phyloP scores from a whole-genome alignment of 2,888 invertebrate genomes.

The Leucophenga montana region DNA sequence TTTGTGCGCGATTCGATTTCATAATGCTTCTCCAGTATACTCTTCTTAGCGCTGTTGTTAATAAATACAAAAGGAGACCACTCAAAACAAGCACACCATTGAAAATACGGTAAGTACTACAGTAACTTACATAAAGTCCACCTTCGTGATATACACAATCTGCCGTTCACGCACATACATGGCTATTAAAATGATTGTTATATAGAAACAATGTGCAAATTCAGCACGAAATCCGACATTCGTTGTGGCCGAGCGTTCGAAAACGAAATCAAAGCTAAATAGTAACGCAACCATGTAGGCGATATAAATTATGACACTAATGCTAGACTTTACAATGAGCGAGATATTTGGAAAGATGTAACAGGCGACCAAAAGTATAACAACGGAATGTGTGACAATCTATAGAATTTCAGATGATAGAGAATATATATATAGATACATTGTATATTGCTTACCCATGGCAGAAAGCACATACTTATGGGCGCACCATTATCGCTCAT shows the following conservation, averaged over 20 bases:
- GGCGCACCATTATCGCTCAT: not conserved
- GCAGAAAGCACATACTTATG: not conserved
- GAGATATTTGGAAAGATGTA: slow-evolving; percentile 89
- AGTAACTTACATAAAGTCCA: slow-evolving; percentile 84
- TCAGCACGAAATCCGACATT: slow-evolving; percentile 80
- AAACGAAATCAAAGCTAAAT: slow-evolving; percentile 75
- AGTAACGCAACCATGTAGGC: slow-evolving; percentile 82
- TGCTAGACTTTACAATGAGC: slow-evolving; percentile 83
- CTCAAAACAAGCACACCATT: too few relatives aligned
- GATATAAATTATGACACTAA: slow-evolving; percentile 78
- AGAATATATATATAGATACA: not conserved
- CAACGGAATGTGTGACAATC: not conserved
- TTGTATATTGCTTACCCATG: not conserved
- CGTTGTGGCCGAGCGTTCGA: slow-evolving; percentile 79
- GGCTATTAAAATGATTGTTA: slow-evolving; percentile 82
- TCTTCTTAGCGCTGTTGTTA: slow-evolving; percentile 75
- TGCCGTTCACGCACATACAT: slow-evolving; percentile 86
- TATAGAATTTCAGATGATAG: not conserved
- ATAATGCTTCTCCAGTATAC: slow-evolving; percentile 83
- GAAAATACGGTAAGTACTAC: too few relatives aligned
- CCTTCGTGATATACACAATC: slow-evolving; percentile 87
- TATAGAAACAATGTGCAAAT: slow-evolving; percentile 81
- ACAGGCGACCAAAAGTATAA: slow-evolving; percentile 52
- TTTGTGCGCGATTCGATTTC: slow-evolving; percentile 87
- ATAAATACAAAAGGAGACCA: slow-evolving; percentile 10